Base-by-base conservation (phyloP, 2,888 invertebrate species). In the Drosophila testacea region DNA sequence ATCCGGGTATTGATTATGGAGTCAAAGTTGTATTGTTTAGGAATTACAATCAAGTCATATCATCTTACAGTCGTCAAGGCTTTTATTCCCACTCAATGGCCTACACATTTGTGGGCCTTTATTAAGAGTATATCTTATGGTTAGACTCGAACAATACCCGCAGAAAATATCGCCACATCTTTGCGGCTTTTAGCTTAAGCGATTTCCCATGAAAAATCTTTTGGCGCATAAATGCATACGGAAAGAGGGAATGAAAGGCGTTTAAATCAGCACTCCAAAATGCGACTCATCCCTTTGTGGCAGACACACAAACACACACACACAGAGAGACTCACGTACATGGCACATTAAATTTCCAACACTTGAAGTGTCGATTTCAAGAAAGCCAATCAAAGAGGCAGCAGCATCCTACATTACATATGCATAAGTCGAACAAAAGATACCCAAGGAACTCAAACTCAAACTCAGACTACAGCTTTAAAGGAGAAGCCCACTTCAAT, bases 351-450 rank as follows among this genome's bases (percentile, higher is more conserved):
- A 78, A 55, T 69, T 69, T 64, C 50, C 73, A 74, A 68, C 79
- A 77, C 79, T 77, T 69, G 47, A 78, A 80, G 79, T 80, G 79
- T 68, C 69, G 79, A 80, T 80, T 80, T 80, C 79, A 74, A 72
- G 76, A 69, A 79, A 76, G 73, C 76, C 80, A 82, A 81, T 79
- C 79, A 74, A 70, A 73, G 57, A 51, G 66, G 32, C 60, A 36
- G n/a, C 57, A 57, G 41, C 54, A 51, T 16, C 54, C 59, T 61
- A 48, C 76, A 76, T 76, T 66, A 77, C 59, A 73, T 77, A 76
- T 77, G 78, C 73, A 77, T 16, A 55, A 51, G 54, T 51, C 64
- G 66, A 68, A 74, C 77, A 70, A 78, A 73, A 64, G 78, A 60
- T 48, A 30, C 13, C 22, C 36, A 50, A 54, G 56, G 30, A 52